Evolutionary conservation across 1,140 invertebrate species (phyloP).

Genomic region (Papilio helenus): DNA sequence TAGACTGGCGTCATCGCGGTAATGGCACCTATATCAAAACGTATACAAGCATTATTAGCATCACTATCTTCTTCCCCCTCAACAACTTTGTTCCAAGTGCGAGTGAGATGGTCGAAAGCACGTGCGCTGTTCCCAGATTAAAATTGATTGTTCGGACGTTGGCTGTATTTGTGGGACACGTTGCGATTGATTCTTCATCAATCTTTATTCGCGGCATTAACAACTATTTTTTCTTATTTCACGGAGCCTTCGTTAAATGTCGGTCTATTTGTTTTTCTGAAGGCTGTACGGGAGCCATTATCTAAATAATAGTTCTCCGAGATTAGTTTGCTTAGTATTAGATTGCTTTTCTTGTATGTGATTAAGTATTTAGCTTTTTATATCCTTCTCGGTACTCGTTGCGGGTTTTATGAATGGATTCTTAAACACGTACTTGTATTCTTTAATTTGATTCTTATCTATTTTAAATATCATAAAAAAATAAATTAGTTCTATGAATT

Average conservation of each 20-base stretch:
- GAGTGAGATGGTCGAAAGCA: slow-evolving; percentile 49
- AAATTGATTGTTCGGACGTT: slow-evolving; percentile 78
- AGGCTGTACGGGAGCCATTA: slow-evolving; percentile 36
- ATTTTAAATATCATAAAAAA: neutral
- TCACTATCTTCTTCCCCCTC: slow-evolving; percentile 53
- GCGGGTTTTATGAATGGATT: slow-evolving; percentile 8
- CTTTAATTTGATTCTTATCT: neutral
- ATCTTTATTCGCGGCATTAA: slow-evolving; percentile 78
- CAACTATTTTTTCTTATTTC: slow-evolving; percentile 58
- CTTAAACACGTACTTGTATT: neutral
- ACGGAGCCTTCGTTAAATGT: slow-evolving; percentile 38
- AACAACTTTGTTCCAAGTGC: slow-evolving; percentile 23
- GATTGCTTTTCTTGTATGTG: slow-evolving; percentile 33
- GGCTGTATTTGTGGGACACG: slow-evolving; percentile 72
- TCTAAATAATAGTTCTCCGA: slow-evolving; percentile 34
- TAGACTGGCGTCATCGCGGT: slow-evolving; percentile 73
- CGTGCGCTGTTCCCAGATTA: slow-evolving; percentile 72
- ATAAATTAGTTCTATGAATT: neutral
- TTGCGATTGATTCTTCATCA: slow-evolving; percentile 79
- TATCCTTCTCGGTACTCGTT: slow-evolving; percentile 21
- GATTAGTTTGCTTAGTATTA: slow-evolving; percentile 40
- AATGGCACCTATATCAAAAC: slow-evolving; percentile 73
- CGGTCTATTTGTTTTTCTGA: slow-evolving; percentile 44
- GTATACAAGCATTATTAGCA: slow-evolving; percentile 63
- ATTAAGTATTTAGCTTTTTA: slow-evolving; percentile 35